Evolutionary conservation across 1,140 invertebrate genomes (phyloP).

Genomic region (Pogonomyrmex barbatus): DNA sequence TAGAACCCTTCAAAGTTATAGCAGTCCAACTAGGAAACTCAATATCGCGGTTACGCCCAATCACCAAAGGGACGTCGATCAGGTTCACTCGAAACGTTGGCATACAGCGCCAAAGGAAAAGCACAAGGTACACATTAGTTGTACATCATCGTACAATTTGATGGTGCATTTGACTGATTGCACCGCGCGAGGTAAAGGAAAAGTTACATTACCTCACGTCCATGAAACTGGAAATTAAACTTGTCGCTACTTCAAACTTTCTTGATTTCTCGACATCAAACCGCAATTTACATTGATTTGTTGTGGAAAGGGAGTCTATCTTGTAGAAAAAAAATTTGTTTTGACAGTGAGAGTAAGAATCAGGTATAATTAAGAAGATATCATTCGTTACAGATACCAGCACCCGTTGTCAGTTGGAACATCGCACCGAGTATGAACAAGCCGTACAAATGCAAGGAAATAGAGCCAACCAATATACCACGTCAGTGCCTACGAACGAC

Average conservation of each 20-base stretch:
- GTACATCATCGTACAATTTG: conserved; percentile 46
- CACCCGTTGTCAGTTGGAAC: conserved; percentile 88
- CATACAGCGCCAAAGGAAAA: conserved; percentile 88
- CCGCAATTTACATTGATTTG: not conserved
- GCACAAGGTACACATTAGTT: conserved; percentile 85
- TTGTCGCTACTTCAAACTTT: conserved; percentile 3
- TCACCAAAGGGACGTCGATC: conserved; percentile 80
- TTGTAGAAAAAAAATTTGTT: conserved; percentile 1
- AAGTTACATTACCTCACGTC: not conserved
- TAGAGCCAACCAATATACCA: conserved; percentile 88
- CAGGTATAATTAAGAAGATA: not conserved
- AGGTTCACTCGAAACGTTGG: conserved; percentile 85
- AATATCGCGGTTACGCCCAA: conserved; percentile 75
- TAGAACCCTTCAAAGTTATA: conserved; percentile 82
- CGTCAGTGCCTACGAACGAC: conserved; percentile 89
- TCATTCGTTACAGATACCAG: conserved; percentile 84
- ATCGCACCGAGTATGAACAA: conserved; percentile 89
- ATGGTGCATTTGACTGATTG: conserved; percentile 53
- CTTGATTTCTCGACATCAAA: not conserved
- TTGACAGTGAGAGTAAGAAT: not conserved
- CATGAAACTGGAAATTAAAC: conserved; percentile 14
- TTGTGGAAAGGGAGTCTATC: not conserved
- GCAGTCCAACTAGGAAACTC: conserved; percentile 79
- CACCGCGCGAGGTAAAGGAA: conserved; percentile 4
- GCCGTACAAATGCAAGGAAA: conserved; percentile 88